Base-by-base conservation (phyloP, 2,797 vertebrate species). In the Lerista edwardsae region DNA sequence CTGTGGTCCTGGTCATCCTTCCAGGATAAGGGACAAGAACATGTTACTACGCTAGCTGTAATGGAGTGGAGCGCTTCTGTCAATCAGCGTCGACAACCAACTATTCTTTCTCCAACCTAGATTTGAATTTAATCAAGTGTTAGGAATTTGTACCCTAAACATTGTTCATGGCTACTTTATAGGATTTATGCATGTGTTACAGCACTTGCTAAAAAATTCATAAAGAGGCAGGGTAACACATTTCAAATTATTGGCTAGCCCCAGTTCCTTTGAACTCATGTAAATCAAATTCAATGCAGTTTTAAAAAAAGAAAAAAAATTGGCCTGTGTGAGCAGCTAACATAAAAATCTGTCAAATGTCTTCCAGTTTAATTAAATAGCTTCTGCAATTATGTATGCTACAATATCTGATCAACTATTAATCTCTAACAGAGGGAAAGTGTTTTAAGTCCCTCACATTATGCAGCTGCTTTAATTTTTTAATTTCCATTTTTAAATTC, bases 321-420 rank as follows among this genome's bases (percentile, higher is more conserved):
- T 79, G 69, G 76, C 36, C 27, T 57, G 51, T 65, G 44, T 41
- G 34, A 79, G 34, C 61, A 65, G 44, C 68, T 79, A 84, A 79
- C 71, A 47, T 23, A 41, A 78, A n/a, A 23, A 75, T 61, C 81
- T 83, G 19, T 25, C 29, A 11, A 76, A 84, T 34, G 23, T n/a
- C 87, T 62, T 83, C 21, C 27, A 36, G 0, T 84, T 88, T 78
- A 75, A 59, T 89, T 91, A 88, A 91, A 84, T 76, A 67, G 6
- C 12, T 59, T 55, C 0, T 0, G 67, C 79, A 76, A 71, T 82
- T 76, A 82, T 82, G 34, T 27, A 77, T 31, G 34, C 57, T 65
- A 61, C 0, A 74, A 11, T 65, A 83, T 84, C 29, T 21, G 83
- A 44, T 72, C 9, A 29, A 69, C 79, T 87, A 23, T 75, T 57